Conservation (phyloP, 2,888 invertebrate genomes). For the Seira ritae region DNA sequence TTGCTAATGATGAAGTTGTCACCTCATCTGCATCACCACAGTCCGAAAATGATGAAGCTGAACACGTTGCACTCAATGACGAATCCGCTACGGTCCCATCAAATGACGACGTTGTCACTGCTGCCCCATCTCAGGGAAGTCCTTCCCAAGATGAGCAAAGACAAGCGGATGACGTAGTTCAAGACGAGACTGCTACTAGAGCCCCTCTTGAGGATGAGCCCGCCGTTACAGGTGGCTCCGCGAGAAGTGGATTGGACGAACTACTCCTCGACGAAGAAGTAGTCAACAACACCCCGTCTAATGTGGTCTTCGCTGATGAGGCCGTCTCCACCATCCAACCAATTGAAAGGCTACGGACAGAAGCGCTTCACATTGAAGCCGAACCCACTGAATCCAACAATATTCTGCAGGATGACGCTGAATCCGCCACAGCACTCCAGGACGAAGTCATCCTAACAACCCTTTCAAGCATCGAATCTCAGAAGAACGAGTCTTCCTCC, state of each 20-base stretch:
- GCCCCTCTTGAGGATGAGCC: slow-evolving; percentile 23
- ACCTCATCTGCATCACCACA: background rate
- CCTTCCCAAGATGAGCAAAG: background rate
- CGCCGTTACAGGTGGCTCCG: background rate
- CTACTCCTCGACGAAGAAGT: background rate
- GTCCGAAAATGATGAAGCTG: slow-evolving; percentile 3
- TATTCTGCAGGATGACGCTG: background rate
- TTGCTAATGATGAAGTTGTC: background rate
- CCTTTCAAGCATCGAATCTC: background rate
- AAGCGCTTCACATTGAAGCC: background rate
- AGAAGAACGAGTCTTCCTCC: background rate
- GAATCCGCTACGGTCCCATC: background rate
- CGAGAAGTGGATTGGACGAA: background rate
- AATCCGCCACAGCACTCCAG: slow-evolving; percentile 2
- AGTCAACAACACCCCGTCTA: background rate
- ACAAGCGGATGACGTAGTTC: background rate
- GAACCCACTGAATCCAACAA: background rate
- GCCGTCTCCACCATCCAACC: slow-evolving; percentile 14
- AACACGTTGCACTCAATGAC: slow-evolving; percentile 6
- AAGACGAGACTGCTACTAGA: slow-evolving; percentile 21
- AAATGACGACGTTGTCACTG: background rate
- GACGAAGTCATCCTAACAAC: slow-evolving; percentile 38
- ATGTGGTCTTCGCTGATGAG: slow-evolving; percentile 30
- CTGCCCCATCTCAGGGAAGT: background rate
- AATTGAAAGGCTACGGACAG: slow-evolving; percentile 7